A percentile compares a stretch with the other conserved stretches of the same genome.
These are phyloP conservation scores for Masticophis lateralis DNA, from an alignment of 2,797 vertebrate species.

Conservation along the genomic window DNA sequence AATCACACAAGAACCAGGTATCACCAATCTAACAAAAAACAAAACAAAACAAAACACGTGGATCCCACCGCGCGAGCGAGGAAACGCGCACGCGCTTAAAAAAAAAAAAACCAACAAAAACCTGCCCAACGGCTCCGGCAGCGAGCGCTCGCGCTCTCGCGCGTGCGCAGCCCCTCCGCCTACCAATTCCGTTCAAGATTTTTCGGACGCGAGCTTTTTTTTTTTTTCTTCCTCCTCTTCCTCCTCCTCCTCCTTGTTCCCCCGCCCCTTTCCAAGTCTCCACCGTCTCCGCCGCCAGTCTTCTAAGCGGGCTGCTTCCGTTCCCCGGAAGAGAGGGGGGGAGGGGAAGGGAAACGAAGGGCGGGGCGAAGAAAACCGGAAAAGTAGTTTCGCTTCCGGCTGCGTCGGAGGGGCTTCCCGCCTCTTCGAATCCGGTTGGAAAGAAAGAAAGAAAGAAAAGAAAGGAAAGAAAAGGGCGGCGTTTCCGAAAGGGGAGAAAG, in stretches of 20 bases:
- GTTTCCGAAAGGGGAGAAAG: no score
- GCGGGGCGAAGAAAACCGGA: not conserved
- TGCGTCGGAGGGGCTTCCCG: not conserved
- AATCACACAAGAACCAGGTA: not conserved
- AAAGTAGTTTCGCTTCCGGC: constrained; percentile 22
- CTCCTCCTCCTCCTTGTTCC: not conserved
- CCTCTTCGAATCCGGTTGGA: constrained; percentile 20
- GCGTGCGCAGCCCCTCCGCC: not conserved
- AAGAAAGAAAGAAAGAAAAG: not conserved
- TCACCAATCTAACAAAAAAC: not conserved
- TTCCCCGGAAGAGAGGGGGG: not conserved
- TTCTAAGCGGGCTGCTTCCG: no score
- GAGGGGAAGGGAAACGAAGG: no score
- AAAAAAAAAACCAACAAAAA: not conserved
- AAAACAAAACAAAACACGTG: not conserved
- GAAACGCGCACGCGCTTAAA: not conserved
- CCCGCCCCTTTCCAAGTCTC: not conserved
- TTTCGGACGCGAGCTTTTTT: not conserved
- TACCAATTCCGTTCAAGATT: not conserved
- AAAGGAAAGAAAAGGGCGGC: not conserved
- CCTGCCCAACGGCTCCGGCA: not conserved
- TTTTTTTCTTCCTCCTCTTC: not conserved
- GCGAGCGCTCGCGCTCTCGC: not conserved
- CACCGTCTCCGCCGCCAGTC: not conserved
- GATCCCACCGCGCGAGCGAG: no score